These are phyloP conservation scores for Coregonus clupeaformis DNA, from an alignment of 2,113 vertebrate genomes.

Conservation along the genomic window DNA sequence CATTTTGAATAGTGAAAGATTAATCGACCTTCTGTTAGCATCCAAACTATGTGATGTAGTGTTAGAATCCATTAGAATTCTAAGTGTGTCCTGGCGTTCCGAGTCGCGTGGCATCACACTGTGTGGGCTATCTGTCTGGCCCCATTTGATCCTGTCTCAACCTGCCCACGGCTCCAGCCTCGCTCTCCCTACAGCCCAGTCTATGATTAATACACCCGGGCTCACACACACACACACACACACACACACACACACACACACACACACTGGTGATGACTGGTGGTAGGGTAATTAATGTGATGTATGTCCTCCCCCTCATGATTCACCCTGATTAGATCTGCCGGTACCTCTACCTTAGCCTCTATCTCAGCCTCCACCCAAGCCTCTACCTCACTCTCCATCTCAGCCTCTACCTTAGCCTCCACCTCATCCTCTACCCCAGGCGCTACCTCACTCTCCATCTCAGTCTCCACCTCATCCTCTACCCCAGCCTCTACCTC, in stretches of 20 bases:
- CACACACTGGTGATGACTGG: not conserved
- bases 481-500: too few species aligned
- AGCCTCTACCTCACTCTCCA: conserved; percentile 7
- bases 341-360: conserved; percentile 24
- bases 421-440: too few species aligned
- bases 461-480: too few species aligned
- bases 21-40: too few species aligned
- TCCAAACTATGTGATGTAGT: not conserved
- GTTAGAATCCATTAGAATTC: conserved; percentile 34
- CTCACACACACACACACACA: conserved; percentile 12
- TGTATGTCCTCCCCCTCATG: conserved; percentile 34
- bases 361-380: conserved; percentile 5
- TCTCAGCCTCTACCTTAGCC: too few species aligned
- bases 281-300: not conserved
- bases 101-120: conserved; percentile 4
- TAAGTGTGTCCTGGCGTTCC: conserved; percentile 22
- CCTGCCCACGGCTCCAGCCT: conserved; percentile 37
- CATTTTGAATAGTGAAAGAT: too few species aligned
- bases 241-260: conserved; percentile 1
- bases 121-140: conserved; percentile 43
- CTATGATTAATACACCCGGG: conserved; percentile 44
- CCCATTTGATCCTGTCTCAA: conserved; percentile 43
- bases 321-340: conserved; percentile 50
- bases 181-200: not conserved
- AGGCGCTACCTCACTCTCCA: too few species aligned